phyloP scores from a whole-genome alignment of 2,888 invertebrate species.

The Saturnia pavonia region DNA sequence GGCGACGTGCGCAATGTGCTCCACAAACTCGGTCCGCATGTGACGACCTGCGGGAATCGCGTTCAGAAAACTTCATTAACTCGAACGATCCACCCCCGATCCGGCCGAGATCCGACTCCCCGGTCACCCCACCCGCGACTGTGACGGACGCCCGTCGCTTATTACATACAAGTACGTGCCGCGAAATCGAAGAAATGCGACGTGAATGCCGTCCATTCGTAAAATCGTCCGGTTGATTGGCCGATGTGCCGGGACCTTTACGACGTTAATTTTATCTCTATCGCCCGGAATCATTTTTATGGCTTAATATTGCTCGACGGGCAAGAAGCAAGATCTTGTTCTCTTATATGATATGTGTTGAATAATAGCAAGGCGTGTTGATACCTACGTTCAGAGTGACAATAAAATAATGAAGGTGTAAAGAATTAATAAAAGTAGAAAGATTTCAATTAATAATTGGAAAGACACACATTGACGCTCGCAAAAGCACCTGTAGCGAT shows the following conservation, averaged over 20 bases:
- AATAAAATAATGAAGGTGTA: no score
- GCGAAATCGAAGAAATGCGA: slow-evolving; percentile 81
- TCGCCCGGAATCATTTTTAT: slow-evolving; percentile 32
- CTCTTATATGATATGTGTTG: not conserved
- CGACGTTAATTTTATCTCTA: slow-evolving; percentile 63
- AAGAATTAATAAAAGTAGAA: no score
- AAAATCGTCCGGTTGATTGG: slow-evolving; percentile 65
- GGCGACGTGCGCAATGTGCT: slow-evolving; percentile 75
- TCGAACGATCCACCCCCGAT: slow-evolving; percentile 44
- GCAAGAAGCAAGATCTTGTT: not conserved
- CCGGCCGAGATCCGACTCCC: slow-evolving; percentile 27
- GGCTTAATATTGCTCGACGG: slow-evolving; percentile 1
- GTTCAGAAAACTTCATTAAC: slow-evolving; percentile 82
- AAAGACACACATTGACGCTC: no score
- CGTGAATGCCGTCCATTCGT: slow-evolving; percentile 67
- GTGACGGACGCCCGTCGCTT: slow-evolving; percentile 68
- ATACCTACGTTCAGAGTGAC: no score
- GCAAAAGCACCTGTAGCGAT: no score
- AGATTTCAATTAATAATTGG: no score
- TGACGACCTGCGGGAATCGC: slow-evolving; percentile 82
- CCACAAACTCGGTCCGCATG: slow-evolving; percentile 75
- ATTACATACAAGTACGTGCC: slow-evolving; percentile 79
- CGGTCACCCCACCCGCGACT: slow-evolving; percentile 52
- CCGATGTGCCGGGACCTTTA: slow-evolving; percentile 56
- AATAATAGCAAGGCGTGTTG: no score